A percentile compares a stretch with the other conserved stretches of the same genome.
phyloP scores from a whole-genome alignment of 2,888 invertebrate species.

The Brachypalpus laphriformis region DNA sequence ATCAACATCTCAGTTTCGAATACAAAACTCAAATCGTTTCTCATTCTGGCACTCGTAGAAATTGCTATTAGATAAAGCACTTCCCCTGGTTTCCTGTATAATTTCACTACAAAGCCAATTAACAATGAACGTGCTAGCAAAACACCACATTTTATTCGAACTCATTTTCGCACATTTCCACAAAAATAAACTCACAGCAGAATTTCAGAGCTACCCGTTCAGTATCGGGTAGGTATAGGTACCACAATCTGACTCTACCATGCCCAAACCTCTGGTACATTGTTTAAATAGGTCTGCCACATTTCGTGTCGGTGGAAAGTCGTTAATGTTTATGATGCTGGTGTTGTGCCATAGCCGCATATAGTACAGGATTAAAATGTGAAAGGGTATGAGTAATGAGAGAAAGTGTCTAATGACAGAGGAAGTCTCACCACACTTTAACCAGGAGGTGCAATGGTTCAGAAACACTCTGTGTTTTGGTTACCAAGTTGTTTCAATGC shows the following conservation, averaged over 20 bases:
- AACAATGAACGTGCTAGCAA: slow-evolving; percentile 5
- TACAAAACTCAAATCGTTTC: slow-evolving; percentile 10
- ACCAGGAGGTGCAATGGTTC: neutral
- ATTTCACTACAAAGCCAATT: slow-evolving; percentile 24
- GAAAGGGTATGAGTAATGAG: slow-evolving; percentile 43
- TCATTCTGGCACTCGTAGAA: neutral
- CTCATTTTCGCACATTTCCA: neutral
- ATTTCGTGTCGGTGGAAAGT: slow-evolving; percentile 58
- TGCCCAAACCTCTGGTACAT: slow-evolving; percentile 7
- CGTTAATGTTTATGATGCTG: slow-evolving; percentile 60
- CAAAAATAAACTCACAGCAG: neutral
- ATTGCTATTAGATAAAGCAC: neutral
- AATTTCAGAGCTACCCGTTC: neutral
- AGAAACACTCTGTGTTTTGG: neutral
- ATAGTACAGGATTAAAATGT: slow-evolving; percentile 17
- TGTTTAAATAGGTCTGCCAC: slow-evolving; percentile 53
- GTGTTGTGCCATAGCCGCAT: neutral
- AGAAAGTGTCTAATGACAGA: neutral
- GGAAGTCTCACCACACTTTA: neutral
- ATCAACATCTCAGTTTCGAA: too few species aligned
- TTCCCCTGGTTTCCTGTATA: neutral
- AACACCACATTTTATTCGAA: slow-evolving; percentile 6
- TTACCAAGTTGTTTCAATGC: neutral
- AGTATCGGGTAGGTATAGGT: neutral
- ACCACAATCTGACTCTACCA: neutral